Evolutionary conservation across 2,113 vertebrate genomes (phyloP).

Genomic region (Bubalus kerabau): DNA sequence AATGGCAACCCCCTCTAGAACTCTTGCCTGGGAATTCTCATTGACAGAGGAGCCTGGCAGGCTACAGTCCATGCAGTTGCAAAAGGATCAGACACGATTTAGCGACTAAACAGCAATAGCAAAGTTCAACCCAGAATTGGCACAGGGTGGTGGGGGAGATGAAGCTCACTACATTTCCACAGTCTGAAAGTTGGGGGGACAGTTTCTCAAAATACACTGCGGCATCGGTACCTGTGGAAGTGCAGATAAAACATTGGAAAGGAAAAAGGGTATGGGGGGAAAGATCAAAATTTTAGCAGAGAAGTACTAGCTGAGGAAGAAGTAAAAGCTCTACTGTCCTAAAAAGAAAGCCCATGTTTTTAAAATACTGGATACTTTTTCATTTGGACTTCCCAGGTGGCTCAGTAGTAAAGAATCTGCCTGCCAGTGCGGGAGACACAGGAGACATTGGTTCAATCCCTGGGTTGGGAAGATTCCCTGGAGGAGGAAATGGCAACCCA

Average conservation of each 20-base stretch:
- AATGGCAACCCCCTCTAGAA: neutral
- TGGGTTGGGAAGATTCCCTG: neutral
- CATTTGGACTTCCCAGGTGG: neutral
- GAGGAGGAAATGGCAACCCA: neutral
- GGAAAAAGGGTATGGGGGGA: neutral
- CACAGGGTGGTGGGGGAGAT: neutral
- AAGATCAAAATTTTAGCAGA: neutral
- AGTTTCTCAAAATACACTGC: neutral
- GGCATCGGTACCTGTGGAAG: neutral
- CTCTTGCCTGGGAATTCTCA: neutral
- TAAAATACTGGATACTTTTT: neutral
- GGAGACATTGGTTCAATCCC: neutral
- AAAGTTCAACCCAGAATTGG: neutral
- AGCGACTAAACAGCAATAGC: neutral
- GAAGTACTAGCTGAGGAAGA: neutral
- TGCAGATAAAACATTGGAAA: neutral
- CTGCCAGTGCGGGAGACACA: neutral
- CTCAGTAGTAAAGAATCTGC: neutral
- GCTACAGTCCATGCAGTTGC: neutral
- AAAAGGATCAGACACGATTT: neutral
- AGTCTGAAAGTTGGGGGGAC: neutral
- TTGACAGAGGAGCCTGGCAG: neutral
- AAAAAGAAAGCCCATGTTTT: neutral
- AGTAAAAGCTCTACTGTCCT: neutral
- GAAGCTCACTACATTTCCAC: fast-evolving